phyloP scores from a whole-genome alignment of 2,888 invertebrate species.

The Beris morrisii region DNA sequence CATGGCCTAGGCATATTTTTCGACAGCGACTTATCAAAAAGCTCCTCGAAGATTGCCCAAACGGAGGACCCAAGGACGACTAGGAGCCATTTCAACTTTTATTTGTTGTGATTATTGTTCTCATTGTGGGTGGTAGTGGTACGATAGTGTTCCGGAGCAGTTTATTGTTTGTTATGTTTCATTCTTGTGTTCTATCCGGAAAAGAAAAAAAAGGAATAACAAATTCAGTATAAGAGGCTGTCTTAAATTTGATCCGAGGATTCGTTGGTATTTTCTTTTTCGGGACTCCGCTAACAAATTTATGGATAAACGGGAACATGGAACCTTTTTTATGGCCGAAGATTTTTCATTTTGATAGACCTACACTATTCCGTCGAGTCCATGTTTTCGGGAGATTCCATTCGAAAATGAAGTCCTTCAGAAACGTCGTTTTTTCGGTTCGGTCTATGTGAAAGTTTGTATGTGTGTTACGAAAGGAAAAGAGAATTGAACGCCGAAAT shows the following conservation, averaged over 20 bases:
- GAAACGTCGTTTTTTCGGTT: slow-evolving; percentile 4
- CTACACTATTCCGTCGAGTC: slow-evolving; percentile 13
- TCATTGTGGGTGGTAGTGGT: not conserved
- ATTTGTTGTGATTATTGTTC: slow-evolving; percentile 11
- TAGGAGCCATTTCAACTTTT: slow-evolving; percentile 6
- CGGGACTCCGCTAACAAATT: slow-evolving; percentile 26
- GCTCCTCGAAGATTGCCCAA: too few species aligned
- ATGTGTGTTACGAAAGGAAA: not conserved
- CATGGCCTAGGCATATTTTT: too few species aligned
- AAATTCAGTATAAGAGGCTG: not conserved
- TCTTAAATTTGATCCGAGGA: slow-evolving; percentile 16
- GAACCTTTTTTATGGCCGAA: slow-evolving; percentile 33
- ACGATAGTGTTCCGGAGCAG: slow-evolving; percentile 5
- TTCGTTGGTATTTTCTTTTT: slow-evolving; percentile 24
- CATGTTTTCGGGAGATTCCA: not conserved
- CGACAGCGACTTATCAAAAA: too few species aligned
- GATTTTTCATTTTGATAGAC: slow-evolving; percentile 33
- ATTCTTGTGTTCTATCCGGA: not conserved
- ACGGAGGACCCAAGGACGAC: not conserved
- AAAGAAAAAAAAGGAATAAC: not conserved
- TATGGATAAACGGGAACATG: slow-evolving; percentile 32
- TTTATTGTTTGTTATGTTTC: not conserved
- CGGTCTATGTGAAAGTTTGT: not conserved
- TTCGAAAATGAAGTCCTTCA: slow-evolving; percentile 17
- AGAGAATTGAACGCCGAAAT: slow-evolving; percentile 26